phyloP scores from a whole-genome alignment of 2,888 invertebrate species.

The Lochmaea crataegi region DNA sequence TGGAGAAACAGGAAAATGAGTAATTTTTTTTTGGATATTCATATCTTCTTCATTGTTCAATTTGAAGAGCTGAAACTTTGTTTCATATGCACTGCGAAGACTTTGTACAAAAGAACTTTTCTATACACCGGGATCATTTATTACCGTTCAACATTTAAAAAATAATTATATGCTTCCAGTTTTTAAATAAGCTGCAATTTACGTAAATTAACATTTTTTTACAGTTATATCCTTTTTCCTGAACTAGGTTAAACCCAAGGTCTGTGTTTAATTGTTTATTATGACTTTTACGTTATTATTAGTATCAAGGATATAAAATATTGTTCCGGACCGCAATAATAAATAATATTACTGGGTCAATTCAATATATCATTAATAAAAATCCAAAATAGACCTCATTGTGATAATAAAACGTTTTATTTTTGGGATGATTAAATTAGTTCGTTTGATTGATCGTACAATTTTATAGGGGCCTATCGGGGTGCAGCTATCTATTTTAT shows the following conservation, averaged over 20 bases:
- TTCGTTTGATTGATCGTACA: slow-evolving; percentile 16
- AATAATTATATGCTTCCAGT: too few relatives aligned
- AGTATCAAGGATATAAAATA: slow-evolving; percentile 4
- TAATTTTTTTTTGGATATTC: too few relatives aligned
- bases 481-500: slow-evolving; percentile 15
- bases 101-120: too few relatives aligned
- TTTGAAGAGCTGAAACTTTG: too few relatives aligned
- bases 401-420: slow-evolving; percentile 20
- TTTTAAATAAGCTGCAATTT: not conserved
- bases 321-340: slow-evolving; percentile 4
- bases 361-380: slow-evolving; percentile 6
- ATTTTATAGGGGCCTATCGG: slow-evolving; percentile 22
- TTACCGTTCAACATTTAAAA: too few relatives aligned
- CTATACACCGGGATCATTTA: too few relatives aligned
- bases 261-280: not conserved
- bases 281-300: not conserved
- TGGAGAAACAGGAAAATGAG: too few relatives aligned
- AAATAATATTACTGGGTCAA: slow-evolving; percentile 1
- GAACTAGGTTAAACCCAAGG: not conserved
- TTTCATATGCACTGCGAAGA: too few relatives aligned
- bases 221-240: not conserved
- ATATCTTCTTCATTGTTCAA: too few relatives aligned
- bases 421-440: slow-evolving; percentile 21
- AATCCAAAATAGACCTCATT: slow-evolving; percentile 3
- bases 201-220: not conserved